Evolutionary conservation across 2,888 invertebrate genomes (phyloP), one percentile per base, ranked within the genome.

Genomic region (Archips xylosteana): DNA sequence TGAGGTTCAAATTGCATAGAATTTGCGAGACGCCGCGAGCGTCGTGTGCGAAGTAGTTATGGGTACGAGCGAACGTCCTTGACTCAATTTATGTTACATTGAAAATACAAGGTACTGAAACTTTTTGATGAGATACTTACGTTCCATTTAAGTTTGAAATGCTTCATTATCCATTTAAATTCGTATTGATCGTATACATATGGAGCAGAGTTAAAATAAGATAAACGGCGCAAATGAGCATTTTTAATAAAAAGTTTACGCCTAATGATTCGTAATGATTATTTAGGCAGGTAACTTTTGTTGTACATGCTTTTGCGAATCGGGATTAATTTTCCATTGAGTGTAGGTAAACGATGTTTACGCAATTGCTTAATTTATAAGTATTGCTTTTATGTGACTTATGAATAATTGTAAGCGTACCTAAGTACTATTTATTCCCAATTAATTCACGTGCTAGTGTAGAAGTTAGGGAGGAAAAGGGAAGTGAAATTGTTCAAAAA

Each of bases 1-100:
- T 76, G 78, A 80, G 81, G 81, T 79, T 83, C 82, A 87, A 86
- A 85, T 84, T 83, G 83, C 82, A 85, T 81, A 75, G 78, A 82
- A 81, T 81, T 74, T 84, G 81, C 77, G 78, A 81, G 83, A 78
- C 77, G 86, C 88, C 84, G 76, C 82, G 75, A 81, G 84, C 83
- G 77, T 76, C 74, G 75, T 75, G 76, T 76, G 78, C 77, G 78
- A 79, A 80, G 79, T 77, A 76, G 76, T 78, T 77, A 76, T 72
- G 67, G 15, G 54, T 54, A 9, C 15, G 77, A 76, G 49, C n/a
- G 4, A 75, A 76, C 74, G 74, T 71, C 77, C 79, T 79, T 78
- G 77, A 78, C 77, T 76, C 75, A 64, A 69, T 73, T 72, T 67
- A 64, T 70, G 54, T 34, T 61, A 59, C 47, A 73, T 73, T 47